Evolutionary conservation across 2,113 vertebrate species (phyloP), one percentile per base, ranked within the genome.

Genomic region (Desmodus rotundus): DNA sequence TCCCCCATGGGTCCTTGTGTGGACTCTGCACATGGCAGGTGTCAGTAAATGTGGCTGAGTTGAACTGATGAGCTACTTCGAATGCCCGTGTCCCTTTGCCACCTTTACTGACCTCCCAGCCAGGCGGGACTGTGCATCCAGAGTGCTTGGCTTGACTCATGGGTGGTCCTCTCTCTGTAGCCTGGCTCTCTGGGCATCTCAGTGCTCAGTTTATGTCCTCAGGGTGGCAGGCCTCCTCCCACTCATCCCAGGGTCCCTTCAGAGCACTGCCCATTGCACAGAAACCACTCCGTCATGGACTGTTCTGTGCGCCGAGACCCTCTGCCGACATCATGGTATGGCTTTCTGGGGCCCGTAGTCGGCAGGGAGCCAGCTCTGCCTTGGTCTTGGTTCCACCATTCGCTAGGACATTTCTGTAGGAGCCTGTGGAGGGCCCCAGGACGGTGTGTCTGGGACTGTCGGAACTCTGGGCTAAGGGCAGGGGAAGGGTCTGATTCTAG

Each of bases 251-350:
- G 52, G 19, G 15, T 33, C 31, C 22, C 56, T 50, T 87, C 12
- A 36, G 43, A 38, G 24, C 3, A 20, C 67, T 15, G 12, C n/a
- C 28, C 12, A 1, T 28, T 3, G 58, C 11, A 16, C n/a, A 52
- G 4, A 38, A 22, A 22, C 5, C 58, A 72, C 70, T 88, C 15
- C 26, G 12, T 33, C 1, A 33, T n/a, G 70, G 61, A 12, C 43
- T 65, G 20, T 89, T 16, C 16, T 6, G 0, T 28, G 36, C 6
- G 0, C 17, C 0, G 11, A 36, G 74, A 87, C 5, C 2, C 78
- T 84, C 17, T 1, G 31, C 3, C 1, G 5, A n/a, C 33, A 0
- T 61, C 3, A 0, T 31, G 13, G 47, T 28, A 11, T 3, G 12
- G 19, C 0, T 4, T 36, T 26, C 2, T 2, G 6, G 52, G 36